Conservation (phyloP, 2,797 vertebrate species). For the Thripadectes ignobilis region DNA sequence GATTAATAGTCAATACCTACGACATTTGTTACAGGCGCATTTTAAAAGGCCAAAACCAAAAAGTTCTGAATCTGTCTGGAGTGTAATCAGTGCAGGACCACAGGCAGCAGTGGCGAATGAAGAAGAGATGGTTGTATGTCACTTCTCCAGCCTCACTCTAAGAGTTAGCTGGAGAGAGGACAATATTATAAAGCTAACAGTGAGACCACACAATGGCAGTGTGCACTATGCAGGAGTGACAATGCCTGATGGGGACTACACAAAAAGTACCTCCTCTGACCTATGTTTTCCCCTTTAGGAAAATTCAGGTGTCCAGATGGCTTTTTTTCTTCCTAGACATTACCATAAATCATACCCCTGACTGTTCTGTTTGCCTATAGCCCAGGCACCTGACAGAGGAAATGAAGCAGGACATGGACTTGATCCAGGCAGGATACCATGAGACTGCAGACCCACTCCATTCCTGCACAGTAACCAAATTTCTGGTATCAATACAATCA, state of each 20-base stretch:
- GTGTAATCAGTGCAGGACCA: background rate
- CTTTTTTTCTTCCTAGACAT: background rate
- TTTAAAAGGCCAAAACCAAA: background rate
- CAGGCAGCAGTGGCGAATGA: background rate
- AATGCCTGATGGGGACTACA: accelerated
- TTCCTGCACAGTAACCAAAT: background rate
- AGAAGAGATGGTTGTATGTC: background rate
- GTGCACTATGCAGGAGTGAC: background rate
- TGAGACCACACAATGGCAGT: background rate
- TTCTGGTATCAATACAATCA: background rate
- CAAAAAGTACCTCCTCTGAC: background rate
- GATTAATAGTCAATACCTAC: background rate
- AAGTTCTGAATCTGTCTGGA: background rate
- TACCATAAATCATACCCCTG: background rate
- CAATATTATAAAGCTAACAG: background rate
- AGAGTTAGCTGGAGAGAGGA: background rate
- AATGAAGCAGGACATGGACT: background rate
- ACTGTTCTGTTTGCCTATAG: background rate
- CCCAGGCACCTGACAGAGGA: background rate
- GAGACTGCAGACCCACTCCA: background rate
- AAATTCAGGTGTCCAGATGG: background rate
- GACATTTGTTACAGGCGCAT: accelerated
- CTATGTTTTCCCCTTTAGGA: background rate
- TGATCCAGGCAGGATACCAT: background rate
- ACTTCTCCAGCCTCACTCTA: background rate